Evolutionary conservation across 2,888 invertebrate species (phyloP).

Genomic region (Ellobium chinense): DNA sequence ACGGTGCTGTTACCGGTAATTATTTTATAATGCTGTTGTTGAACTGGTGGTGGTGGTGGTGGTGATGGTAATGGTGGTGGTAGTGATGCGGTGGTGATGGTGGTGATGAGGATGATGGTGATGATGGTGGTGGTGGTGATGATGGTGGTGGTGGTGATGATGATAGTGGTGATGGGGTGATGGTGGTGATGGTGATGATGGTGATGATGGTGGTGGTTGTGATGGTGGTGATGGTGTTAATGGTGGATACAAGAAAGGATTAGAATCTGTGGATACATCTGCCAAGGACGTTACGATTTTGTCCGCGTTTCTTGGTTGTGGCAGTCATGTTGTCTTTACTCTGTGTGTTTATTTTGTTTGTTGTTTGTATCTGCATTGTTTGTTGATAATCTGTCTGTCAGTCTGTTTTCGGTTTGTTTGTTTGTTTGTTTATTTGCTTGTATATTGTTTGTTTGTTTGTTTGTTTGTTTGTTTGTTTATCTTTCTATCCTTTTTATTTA

Average conservation of each 20-base stretch:
- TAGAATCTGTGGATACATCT: no score
- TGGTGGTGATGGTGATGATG: neutral
- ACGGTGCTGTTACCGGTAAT: neutral
- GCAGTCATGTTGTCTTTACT: no score
- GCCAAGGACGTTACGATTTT: no score
- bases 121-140: neutral
- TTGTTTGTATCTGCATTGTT: no score
- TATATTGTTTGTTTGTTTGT: neutral
- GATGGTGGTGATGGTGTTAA: neutral
- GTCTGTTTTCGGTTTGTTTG: neutral
- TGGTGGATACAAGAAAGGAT: no score
- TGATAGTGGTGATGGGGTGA: neutral
- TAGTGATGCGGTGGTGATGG: neutral
- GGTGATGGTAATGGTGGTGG: neutral
- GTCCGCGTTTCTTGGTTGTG: no score
- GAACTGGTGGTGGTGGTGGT: slow-evolving; percentile 1
- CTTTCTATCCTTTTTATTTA: neutral
- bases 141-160: neutral
- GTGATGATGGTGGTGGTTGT: neutral
- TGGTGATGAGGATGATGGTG: neutral
- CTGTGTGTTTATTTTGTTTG: no score
- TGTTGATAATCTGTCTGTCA: neutral
- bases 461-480: neutral
- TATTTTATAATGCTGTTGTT: neutral
- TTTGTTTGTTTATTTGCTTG: no score